Conservation (phyloP, 2,888 invertebrate species). For the Dasypolia templi region DNA sequence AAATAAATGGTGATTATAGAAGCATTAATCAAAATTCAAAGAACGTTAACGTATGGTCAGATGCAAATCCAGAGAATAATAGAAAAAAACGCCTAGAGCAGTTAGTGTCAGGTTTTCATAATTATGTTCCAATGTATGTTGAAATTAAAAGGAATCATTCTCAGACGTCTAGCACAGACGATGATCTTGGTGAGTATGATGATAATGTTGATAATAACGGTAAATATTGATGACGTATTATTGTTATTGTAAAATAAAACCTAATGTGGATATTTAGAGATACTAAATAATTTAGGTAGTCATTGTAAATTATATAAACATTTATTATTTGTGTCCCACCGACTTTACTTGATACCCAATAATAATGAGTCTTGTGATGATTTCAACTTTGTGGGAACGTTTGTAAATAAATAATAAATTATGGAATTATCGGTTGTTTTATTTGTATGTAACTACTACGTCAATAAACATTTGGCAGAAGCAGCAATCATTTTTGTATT, state of each 20-base stretch:
- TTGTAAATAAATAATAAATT: slow-evolving; percentile 68
- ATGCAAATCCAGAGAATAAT: slow-evolving; percentile 75
- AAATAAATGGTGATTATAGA: slow-evolving; percentile 86
- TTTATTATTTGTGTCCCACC: slow-evolving; percentile 69
- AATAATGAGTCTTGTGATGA: slow-evolving; percentile 58
- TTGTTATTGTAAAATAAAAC: slow-evolving; percentile 55
- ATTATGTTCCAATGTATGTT: slow-evolving; percentile 80
- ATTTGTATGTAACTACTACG: not conserved
- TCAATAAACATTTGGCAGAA: not conserved
- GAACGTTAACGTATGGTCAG: slow-evolving; percentile 69
- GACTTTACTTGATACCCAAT: slow-evolving; percentile 58
- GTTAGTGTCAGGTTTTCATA: slow-evolving; percentile 74
- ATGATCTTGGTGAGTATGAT: slow-evolving; percentile 27
- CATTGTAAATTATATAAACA: slow-evolving; percentile 48
- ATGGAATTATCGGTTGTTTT: slow-evolving; percentile 24
- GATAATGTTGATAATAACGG: not conserved
- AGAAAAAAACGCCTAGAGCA: slow-evolving; percentile 80
- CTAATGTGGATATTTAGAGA: slow-evolving; percentile 22
- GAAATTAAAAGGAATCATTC: slow-evolving; percentile 84
- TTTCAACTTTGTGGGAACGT: slow-evolving; percentile 63
- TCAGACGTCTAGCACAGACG: slow-evolving; percentile 47
- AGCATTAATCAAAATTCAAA: slow-evolving; percentile 76
- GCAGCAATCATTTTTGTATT: not conserved
- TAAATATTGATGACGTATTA: slow-evolving; percentile 32
- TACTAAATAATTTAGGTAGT: slow-evolving; percentile 34